Evolutionary conservation across 2,113 vertebrate genomes (phyloP).

Genomic region (Aptenodytes forsteri): DNA sequence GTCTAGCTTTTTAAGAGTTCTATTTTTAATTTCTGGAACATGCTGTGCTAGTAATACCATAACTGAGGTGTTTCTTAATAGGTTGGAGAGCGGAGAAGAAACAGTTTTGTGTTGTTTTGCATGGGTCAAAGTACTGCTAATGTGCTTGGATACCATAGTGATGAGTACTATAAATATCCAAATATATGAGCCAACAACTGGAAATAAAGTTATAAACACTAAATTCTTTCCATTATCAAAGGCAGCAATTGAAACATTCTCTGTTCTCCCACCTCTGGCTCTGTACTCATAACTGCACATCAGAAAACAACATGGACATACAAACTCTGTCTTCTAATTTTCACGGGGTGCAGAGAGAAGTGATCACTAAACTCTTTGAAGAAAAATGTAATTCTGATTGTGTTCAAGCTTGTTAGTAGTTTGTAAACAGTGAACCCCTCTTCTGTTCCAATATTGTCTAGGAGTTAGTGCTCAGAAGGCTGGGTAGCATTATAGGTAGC

Average conservation of each 20-base stretch:
- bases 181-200: slow-evolving; percentile 7
- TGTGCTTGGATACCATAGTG: neutral
- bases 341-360: neutral
- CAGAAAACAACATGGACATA: neutral
- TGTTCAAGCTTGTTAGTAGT: neutral
- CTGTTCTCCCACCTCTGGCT: neutral
- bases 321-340: neutral
- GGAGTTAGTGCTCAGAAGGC: neutral
- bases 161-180: slow-evolving; percentile 40
- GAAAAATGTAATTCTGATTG: neutral
- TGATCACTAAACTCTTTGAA: neutral
- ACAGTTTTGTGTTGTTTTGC: neutral
- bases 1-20: neutral
- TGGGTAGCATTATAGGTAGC: neutral
- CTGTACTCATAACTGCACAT: neutral
- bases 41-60: neutral
- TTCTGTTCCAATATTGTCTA: neutral
- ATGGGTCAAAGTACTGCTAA: neutral
- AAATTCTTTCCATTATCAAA: slow-evolving; percentile 37
- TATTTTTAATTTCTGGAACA: neutral
- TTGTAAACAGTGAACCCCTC: neutral
- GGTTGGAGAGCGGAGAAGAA: neutral
- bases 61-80: neutral
- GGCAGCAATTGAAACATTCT: neutral
- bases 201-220: slow-evolving; percentile 35